A percentile compares a stretch with the other conserved stretches of the same genome.
Evolutionary conservation across 1,140 invertebrate species (phyloP).

Genomic region (Brachionus angularis): DNA sequence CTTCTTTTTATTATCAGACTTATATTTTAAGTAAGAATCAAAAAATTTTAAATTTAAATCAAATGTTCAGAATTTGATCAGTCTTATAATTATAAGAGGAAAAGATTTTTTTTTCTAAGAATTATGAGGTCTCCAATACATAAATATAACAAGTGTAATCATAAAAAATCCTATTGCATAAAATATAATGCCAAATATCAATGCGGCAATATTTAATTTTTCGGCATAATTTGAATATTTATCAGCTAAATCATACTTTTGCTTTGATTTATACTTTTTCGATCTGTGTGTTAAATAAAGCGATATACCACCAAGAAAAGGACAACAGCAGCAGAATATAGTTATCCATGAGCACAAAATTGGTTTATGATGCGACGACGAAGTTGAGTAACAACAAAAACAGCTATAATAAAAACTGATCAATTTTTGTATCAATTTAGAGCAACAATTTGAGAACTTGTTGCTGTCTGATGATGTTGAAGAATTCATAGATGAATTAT

Average conservation of each 20-base stretch:
- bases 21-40: background rate
- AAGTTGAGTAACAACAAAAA: conserved; percentile 33
- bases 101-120: conserved; percentile 11
- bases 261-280: conserved; percentile 34
- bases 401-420: background rate
- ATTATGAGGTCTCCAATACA: conserved; percentile 36
- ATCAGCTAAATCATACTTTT: conserved; percentile 38
- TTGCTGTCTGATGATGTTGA: conserved; percentile 1
- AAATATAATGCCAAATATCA: conserved; percentile 41
- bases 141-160: conserved; percentile 31
- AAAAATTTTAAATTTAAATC: background rate
- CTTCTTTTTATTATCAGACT: background rate
- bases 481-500: conserved; percentile 32
- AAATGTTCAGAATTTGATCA: background rate
- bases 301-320: conserved; percentile 19
- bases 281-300: conserved; percentile 1
- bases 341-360: conserved; percentile 32
- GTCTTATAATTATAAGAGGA: background rate
- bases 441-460: background rate
- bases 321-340: conserved; percentile 40
- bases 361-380: background rate
- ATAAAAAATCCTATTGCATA: conserved; percentile 44
- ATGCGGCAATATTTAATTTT: conserved; percentile 31
- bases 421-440: background rate
- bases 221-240: conserved; percentile 41